A percentile compares a stretch with the other conserved stretches of the same genome.
Conservation (phyloP, 2,888 invertebrate species). For the Thymelicus sylvestris region DNA sequence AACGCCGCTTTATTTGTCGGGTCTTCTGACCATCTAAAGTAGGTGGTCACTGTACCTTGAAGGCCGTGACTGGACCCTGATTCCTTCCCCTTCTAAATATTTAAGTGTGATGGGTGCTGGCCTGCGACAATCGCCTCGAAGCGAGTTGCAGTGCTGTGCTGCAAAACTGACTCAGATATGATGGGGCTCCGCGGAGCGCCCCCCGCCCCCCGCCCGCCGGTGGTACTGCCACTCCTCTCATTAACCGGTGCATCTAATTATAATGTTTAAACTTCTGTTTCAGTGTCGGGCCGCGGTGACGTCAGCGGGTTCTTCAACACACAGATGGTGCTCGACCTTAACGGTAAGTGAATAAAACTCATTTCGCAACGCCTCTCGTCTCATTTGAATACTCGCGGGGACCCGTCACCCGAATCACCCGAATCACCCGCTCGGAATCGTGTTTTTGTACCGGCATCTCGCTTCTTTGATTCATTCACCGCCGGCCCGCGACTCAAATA, state of each 20-base stretch:
- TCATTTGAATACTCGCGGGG: conserved; percentile 53
- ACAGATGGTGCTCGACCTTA: conserved; percentile 81
- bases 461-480: conserved; percentile 35
- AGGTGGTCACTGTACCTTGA: too few species aligned
- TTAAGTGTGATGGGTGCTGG: too few species aligned
- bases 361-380: conserved; percentile 38
- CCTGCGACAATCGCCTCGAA: too few species aligned
- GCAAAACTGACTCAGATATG: too few species aligned
- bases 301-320: conserved; percentile 80
- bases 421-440: conserved; percentile 54
- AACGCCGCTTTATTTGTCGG: too few species aligned
- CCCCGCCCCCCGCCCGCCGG: not conserved
- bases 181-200: not conserved
- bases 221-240: conserved; percentile 10
- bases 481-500: conserved; percentile 18
- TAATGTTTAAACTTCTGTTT: conserved; percentile 60
- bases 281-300: conserved; percentile 81
- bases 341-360: conserved; percentile 64
- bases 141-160: too few species aligned
- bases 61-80: too few species aligned
- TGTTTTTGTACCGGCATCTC: conserved; percentile 51
- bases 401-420: too few species aligned
- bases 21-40: too few species aligned
- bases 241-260: conserved; percentile 47
- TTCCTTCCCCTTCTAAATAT: too few species aligned